phyloP scores from a whole-genome alignment of 2,113 vertebrate species.

The Acrocephalus arundinaceus region DNA sequence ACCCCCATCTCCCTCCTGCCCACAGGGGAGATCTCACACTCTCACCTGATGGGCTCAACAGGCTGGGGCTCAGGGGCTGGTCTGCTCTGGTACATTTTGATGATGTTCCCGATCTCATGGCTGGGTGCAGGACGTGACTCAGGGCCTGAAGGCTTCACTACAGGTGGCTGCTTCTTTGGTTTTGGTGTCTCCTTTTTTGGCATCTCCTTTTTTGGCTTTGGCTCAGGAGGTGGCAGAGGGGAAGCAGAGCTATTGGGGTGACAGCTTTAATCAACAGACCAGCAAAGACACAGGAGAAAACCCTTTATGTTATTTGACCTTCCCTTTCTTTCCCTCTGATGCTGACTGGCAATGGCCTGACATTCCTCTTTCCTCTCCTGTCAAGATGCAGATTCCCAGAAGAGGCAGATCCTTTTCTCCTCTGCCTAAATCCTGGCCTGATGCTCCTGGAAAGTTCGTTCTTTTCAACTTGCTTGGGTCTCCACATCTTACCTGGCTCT shows the following conservation, averaged over 20 bases:
- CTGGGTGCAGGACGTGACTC: constrained; percentile 72
- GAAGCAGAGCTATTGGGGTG: not conserved
- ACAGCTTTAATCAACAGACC: not conserved
- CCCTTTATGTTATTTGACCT: not conserved
- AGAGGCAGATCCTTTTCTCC: not conserved
- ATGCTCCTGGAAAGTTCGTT: not conserved
- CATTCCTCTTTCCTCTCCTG: not conserved
- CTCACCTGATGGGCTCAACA: constrained; percentile 79
- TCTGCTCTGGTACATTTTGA: constrained; percentile 87
- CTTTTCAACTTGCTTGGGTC: not conserved
- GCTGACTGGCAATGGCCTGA: not conserved
- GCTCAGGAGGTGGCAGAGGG: not conserved
- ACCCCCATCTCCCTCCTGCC: not conserved
- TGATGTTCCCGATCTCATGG: constrained; percentile 87
- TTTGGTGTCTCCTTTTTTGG: not conserved
- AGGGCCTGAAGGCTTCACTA: not conserved
- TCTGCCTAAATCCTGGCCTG: not conserved
- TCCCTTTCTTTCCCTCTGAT: not conserved
- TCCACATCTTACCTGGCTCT: constrained; percentile 31
- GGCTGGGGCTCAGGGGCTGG: constrained; percentile 75
- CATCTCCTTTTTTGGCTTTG: not conserved
- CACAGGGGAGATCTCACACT: not conserved
- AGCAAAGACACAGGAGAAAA: not conserved
- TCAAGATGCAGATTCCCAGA: not conserved
- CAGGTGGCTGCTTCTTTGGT: not conserved